These are phyloP conservation scores for Meliscaeva auricollis DNA, from an alignment of 2,888 invertebrate species.

Conservation along the genomic window DNA sequence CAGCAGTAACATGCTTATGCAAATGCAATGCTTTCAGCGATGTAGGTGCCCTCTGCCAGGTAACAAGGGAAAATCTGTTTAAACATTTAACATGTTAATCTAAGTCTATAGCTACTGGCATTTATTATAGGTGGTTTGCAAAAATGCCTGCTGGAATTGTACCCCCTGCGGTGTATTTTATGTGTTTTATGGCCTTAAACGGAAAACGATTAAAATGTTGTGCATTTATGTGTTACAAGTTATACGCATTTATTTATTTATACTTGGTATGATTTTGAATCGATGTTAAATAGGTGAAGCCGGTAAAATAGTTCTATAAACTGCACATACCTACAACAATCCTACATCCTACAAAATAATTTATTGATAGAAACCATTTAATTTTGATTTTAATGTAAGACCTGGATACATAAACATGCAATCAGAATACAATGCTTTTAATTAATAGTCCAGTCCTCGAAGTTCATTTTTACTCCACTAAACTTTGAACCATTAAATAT, in stretches of 20 bases:
- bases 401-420: neutral
- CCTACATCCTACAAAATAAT: conserved; percentile 1
- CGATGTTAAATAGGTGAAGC: conserved; percentile 40
- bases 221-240: conserved; percentile 18
- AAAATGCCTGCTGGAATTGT: conserved; percentile 1
- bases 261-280: conserved; percentile 39
- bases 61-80: conserved; percentile 23
- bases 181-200: conserved; percentile 18
- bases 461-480: too few species aligned
- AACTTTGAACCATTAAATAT: too few species aligned
- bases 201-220: conserved; percentile 23
- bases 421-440: neutral
- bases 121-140: neutral
- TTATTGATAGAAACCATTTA: conserved; percentile 18
- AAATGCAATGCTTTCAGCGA: conserved; percentile 11
- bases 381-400: neutral
- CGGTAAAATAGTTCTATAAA: conserved; percentile 28
- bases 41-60: neutral
- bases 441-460: too few species aligned
- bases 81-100: conserved; percentile 59
- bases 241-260: conserved; percentile 54
- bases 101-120: neutral
- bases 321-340: neutral
- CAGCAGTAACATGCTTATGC: neutral
- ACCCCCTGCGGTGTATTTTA: conserved; percentile 23